Base-by-base conservation (phyloP, 2,797 vertebrate genomes). In the Hephaestus fuliginosus region DNA sequence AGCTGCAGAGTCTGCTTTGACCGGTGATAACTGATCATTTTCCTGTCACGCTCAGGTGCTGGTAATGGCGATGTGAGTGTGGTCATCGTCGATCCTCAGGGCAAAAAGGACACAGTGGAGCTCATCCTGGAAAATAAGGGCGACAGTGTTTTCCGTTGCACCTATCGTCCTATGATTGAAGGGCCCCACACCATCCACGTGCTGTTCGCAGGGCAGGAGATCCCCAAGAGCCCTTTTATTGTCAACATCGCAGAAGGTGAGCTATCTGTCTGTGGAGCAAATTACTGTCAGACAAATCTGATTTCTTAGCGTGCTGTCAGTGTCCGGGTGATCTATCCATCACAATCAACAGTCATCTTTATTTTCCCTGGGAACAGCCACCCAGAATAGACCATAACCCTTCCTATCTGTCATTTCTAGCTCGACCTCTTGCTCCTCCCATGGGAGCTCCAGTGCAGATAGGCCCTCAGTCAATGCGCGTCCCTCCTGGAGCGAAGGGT, bases 51-150 rank as follows among this genome's bases (percentile, higher is more conserved):
- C 39, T 43, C 88, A 99, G 98, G 98, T 20, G 98, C 98, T 0
- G 98, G 98, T 33, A 93, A 96, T 0, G 98, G 98, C 0, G 98
- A 99, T 0, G 96, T 99, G 57, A 97, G 97, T 0, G 98, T 99
- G 89, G 96, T 98, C 82, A 98, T 99, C 13, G 94, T 97, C 4
- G 98, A 99, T 87, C 97, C 98, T 3, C 96, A 97, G 88, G 97
- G 97, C 68, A 96, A 96, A 39, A 95, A 95, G 36, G 97, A 99
- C 95, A 99, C 97, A 0, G 98, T 99, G 84, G 97, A 99, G 89
- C 96, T 98, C 76, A 92, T 97, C 81, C 93, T 99, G 88, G 98
- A 99, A 89, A 97, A 98, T 87, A 98, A 97, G 64, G 98, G 98
- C 0, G 97, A 99, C 88, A 98, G 93, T 62, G 96, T 97, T 17